Base-by-base conservation (phyloP, 2,797 vertebrate genomes). In the Amblyraja radiata region DNA sequence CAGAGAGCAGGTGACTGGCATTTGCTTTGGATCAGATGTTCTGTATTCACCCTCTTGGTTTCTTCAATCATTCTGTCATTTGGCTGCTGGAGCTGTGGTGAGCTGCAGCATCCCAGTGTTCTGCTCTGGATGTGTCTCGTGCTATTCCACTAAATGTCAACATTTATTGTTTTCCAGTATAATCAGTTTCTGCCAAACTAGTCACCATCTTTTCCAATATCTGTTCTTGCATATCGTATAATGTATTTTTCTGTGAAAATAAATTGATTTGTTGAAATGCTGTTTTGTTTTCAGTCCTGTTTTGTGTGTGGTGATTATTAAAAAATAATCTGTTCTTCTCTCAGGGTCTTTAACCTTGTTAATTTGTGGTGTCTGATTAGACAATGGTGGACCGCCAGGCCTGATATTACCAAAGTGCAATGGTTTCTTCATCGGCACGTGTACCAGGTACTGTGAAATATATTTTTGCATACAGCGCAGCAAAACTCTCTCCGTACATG, bases 181-280 rank as follows among this genome's bases (percentile, higher is more conserved):
- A 74, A 74, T 92, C n/a, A 54, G 5, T 92, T 76, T 92, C 46
- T 71, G 23, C 88, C 25, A 91, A 74, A 46, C 5, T 74, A 36
- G 86, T 46, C 88, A 39, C 63, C 65, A 46, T 39, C 10, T 6
- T 73, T 91, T 91, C 39, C 25, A 92, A 92, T 92, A 92, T 71
- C 90, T 76, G 90, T 92, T 76, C 90, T 92, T 46, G 25, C 71
- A 92, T 76, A 76, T 46, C 1, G 90, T 92, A 76, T 74, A 92
- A 74, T 92, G 90, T 92, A 92, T 92, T 92, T 92, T 92, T 92
- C 71, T 76, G 90, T 92, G 90, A 92, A 91, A 91, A 92, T 92
- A 92, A 76, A 92, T 76, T 92, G 11, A 74, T 92, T 92, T 92
- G 90, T 54, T 92, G 90, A 76, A 92, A 76, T 76, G 25, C 39